phyloP scores from a whole-genome alignment of 2,888 invertebrate species.

The Tetropium fuscum region DNA sequence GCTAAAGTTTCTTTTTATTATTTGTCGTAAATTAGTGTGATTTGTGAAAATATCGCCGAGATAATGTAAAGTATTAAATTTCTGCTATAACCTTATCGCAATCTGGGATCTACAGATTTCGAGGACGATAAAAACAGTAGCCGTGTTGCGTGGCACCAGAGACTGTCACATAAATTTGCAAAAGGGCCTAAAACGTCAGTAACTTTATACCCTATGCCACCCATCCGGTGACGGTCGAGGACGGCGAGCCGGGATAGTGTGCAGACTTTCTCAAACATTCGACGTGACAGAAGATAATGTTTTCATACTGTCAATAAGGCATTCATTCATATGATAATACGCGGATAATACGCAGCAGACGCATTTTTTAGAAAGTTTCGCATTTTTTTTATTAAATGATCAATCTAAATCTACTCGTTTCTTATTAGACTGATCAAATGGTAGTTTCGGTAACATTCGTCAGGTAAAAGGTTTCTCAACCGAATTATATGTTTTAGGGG shows the following conservation, averaged over 20 bases:
- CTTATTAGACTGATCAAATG: too few species aligned
- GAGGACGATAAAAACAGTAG: conserved; percentile 26
- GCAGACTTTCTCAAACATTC: conserved; percentile 3
- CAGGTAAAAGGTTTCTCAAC: too few species aligned
- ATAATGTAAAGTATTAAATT: conserved; percentile 27
- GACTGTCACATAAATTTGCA: conserved; percentile 27
- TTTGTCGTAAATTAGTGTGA: conserved; percentile 26
- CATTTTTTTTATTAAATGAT: too few species aligned
- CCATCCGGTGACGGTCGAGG: conserved; percentile 4
- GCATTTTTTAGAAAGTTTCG: too few species aligned
- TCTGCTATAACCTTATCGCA: conserved; percentile 19
- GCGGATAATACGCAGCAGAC: too few species aligned
- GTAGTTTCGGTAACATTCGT: too few species aligned
- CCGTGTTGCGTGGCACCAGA: conserved; percentile 25
- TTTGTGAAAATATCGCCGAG: conserved; percentile 21
- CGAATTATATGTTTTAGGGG: too few species aligned
- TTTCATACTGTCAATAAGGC: too few species aligned
- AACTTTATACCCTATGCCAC: conserved; percentile 17
- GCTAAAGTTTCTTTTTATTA: conserved; percentile 28
- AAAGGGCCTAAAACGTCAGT: conserved; percentile 25
- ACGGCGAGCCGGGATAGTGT: conserved; percentile 7
- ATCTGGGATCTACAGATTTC: conserved; percentile 19
- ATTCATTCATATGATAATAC: too few species aligned
- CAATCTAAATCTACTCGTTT: too few species aligned
- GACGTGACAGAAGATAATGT: too few species aligned